Evolutionary conservation across 2,113 vertebrate species (phyloP).

Genomic region (Dasyprocta punctata): DNA sequence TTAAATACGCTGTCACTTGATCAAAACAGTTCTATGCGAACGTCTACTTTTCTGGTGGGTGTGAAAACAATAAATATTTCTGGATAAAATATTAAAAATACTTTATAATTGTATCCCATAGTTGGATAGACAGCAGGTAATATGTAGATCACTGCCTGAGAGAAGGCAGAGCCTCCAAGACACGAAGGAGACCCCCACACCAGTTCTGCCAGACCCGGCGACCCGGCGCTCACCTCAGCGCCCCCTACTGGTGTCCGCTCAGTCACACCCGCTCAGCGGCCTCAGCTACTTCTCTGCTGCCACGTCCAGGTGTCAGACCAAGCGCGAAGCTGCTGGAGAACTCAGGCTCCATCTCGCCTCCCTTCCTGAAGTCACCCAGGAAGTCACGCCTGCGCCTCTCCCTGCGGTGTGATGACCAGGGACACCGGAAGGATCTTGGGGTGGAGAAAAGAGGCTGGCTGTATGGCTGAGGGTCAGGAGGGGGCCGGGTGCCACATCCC

Average conservation of each 20-base stretch:
- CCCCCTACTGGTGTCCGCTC: no score
- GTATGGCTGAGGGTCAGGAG: neutral
- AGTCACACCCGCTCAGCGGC: neutral
- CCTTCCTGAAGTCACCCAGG: neutral
- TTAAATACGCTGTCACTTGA: neutral
- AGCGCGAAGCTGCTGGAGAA: neutral
- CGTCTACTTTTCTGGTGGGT: neutral
- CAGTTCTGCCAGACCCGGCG: neutral
- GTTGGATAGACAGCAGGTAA: neutral
- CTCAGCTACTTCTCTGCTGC: neutral
- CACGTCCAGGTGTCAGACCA: neutral
- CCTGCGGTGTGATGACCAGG: neutral
- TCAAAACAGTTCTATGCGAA: neutral
- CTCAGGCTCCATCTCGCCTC: neutral
- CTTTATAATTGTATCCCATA: neutral
- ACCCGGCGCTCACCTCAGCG: neutral
- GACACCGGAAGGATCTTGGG: neutral
- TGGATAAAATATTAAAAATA: neutral
- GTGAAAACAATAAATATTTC: neutral
- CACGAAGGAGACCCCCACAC: neutral
- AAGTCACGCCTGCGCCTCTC: neutral
- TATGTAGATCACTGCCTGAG: neutral
- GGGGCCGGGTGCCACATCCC: neutral
- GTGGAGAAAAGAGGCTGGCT: neutral
- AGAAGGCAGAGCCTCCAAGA: neutral